phyloP scores from a whole-genome alignment of 2,888 invertebrate species.

The Glyphotaelius pellucidus region DNA sequence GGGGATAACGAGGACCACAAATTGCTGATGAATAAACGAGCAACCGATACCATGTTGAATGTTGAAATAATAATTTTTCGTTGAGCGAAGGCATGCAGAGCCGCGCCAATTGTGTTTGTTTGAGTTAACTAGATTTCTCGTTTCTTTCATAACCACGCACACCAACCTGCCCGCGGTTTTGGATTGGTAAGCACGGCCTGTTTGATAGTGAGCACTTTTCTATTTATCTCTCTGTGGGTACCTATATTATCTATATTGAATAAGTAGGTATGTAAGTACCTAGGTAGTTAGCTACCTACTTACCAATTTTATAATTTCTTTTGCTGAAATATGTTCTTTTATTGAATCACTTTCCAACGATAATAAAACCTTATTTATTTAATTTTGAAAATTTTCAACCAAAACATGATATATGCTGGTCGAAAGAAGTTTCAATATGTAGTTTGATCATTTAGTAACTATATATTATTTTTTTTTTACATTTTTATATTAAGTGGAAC shows the following conservation, averaged over 20 bases:
- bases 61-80: conserved; percentile 39
- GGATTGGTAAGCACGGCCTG: neutral
- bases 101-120: conserved; percentile 32
- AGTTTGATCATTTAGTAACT: no score
- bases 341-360: no score
- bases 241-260: neutral
- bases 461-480: no score
- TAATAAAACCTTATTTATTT: no score
- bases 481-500: no score
- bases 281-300: no score
- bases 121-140: conserved; percentile 40
- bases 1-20: conserved; percentile 38
- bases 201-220: neutral
- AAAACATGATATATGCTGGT: no score
- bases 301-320: no score
- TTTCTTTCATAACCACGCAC: conserved; percentile 5
- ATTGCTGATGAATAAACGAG: conserved; percentile 47
- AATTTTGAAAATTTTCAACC: no score
- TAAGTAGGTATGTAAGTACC: neutral
- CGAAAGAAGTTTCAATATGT: no score
- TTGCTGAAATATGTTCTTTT: no score
- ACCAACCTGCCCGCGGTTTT: neutral
- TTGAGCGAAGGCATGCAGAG: neutral
- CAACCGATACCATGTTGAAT: conserved; percentile 45
- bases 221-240: neutral